These are phyloP conservation scores for Lasioglossum marginatum DNA, from an alignment of 2,888 invertebrate species.

Conservation along the genomic window DNA sequence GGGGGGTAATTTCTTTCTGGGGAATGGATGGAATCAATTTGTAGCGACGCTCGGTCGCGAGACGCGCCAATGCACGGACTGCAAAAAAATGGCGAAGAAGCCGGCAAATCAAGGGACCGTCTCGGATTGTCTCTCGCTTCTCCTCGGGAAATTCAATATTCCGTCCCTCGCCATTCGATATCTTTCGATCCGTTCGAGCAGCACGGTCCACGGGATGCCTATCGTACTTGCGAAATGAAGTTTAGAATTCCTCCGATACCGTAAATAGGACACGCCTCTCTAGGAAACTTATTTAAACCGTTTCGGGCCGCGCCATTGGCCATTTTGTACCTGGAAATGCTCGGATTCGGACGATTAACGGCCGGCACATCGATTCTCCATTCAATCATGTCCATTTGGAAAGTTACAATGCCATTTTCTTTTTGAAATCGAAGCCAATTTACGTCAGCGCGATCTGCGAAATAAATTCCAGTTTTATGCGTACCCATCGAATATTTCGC, in stretches of 20 bases:
- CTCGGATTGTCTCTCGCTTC: conserved; percentile 57
- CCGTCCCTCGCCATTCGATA: conserved; percentile 61
- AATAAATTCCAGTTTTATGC: neutral
- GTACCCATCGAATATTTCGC: neutral
- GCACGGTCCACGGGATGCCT: conserved; percentile 51
- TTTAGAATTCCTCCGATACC: conserved; percentile 52
- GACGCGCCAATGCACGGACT: conserved; percentile 16
- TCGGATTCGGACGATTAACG: conserved; percentile 1
- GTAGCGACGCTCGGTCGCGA: neutral
- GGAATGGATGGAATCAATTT: conserved; percentile 1
- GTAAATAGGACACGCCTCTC: conserved; percentile 48
- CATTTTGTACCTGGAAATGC: neutral
- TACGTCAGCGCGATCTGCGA: neutral
- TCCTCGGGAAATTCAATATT: conserved; percentile 67
- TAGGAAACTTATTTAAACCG: conserved; percentile 42
- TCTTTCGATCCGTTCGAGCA: conserved; percentile 51
- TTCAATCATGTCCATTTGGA: neutral
- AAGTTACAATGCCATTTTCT: neutral
- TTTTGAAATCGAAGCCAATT: neutral
- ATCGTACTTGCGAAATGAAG: conserved; percentile 60
- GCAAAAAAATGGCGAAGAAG: conserved; percentile 2
- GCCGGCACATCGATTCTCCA: neutral
- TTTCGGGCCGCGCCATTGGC: neutral
- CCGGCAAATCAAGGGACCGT: conserved; percentile 39
- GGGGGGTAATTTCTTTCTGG: neutral